phyloP scores from a whole-genome alignment of 2,888 invertebrate species.

The Lumbricus terrestris region DNA sequence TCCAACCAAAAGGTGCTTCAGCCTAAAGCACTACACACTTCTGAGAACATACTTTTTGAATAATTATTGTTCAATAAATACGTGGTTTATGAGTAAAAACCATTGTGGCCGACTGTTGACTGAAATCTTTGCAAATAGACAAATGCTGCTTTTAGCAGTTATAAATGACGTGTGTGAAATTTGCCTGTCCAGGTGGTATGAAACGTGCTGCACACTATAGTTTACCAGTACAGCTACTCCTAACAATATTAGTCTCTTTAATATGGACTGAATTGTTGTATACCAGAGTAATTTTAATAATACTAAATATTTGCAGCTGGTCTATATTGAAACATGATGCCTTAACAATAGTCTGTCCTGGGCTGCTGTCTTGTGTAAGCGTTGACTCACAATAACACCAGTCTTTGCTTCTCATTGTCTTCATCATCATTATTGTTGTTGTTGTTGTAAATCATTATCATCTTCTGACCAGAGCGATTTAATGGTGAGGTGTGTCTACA shows the following conservation, averaged over 20 bases:
- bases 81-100: background rate
- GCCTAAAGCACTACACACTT: background rate
- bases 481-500: background rate
- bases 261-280: background rate
- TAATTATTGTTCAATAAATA: background rate
- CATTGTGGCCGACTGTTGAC: background rate
- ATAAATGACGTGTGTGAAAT: background rate
- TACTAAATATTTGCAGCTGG: background rate
- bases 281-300: background rate
- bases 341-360: background rate
- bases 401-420: background rate
- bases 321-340: background rate
- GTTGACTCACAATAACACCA: background rate
- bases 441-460: background rate
- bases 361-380: background rate
- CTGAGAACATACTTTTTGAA: background rate
- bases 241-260: background rate
- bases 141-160: background rate
- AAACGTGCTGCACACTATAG: background rate
- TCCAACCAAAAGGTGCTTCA: no score
- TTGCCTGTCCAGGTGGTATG: background rate
- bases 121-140: background rate
- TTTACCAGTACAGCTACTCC: background rate
- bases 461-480: background rate
- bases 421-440: background rate